A percentile compares a stretch with the other conserved stretches of the same genome.
These are phyloP conservation scores for Noctuana brunneofusca DNA, from an alignment of 2,888 invertebrate species.

Conservation along the genomic window DNA sequence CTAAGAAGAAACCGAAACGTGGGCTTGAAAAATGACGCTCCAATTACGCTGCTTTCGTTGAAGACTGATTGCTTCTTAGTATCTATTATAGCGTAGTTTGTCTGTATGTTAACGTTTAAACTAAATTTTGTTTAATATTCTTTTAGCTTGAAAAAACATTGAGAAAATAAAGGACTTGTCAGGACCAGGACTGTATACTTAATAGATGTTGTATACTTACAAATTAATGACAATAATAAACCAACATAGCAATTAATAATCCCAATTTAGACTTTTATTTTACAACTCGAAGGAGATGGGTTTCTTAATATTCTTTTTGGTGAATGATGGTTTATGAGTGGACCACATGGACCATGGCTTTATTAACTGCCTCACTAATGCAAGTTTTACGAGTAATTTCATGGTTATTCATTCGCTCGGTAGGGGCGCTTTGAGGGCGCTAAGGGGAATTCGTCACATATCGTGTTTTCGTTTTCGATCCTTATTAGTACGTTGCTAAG, in stretches of 20 bases:
- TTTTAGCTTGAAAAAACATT: not conserved
- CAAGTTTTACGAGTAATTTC: conserved; percentile 79
- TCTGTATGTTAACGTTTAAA: not conserved
- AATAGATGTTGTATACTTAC: too few relatives aligned
- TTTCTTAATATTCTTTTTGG: conserved; percentile 43
- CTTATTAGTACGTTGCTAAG: conserved; percentile 31
- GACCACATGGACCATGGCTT: conserved; percentile 69
- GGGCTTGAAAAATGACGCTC: conserved; percentile 44
- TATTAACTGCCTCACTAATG: conserved; percentile 74
- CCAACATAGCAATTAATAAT: conserved; percentile 60
- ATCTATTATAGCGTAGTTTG: conserved; percentile 11
- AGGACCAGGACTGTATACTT: too few relatives aligned
- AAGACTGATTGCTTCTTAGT: conserved; percentile 10
- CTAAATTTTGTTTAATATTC: conserved; percentile 8
- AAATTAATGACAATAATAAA: conserved; percentile 58
- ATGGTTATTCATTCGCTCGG: conserved; percentile 71
- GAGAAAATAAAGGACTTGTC: too few relatives aligned
- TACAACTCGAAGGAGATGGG: conserved; percentile 48
- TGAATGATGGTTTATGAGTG: conserved; percentile 58
- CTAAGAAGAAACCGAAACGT: conserved; percentile 44
- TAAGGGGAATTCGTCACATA: conserved; percentile 45
- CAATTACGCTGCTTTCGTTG: conserved; percentile 41
- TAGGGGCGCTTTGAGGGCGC: conserved; percentile 55
- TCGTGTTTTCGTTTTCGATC: conserved; percentile 43
- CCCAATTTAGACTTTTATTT: conserved; percentile 59